phyloP scores from a whole-genome alignment of 1,140 invertebrate genomes.

The Copidosoma floridanum region DNA sequence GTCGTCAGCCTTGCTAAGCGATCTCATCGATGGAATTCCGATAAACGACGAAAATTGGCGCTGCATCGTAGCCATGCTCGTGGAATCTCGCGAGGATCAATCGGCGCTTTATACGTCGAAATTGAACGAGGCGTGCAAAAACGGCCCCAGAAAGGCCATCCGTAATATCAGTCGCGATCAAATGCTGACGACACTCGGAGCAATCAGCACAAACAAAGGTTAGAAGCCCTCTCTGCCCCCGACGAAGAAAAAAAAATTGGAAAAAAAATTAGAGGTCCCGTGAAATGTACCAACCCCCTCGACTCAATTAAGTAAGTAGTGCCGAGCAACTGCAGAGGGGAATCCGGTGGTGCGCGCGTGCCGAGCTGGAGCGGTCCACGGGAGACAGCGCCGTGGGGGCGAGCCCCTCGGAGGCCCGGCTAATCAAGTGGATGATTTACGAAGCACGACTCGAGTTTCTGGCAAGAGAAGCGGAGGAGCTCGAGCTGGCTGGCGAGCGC shows the following conservation, averaged over 20 bases:
- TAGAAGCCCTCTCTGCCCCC: too few relatives aligned
- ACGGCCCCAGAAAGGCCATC: constrained; percentile 34
- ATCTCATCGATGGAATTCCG: too few relatives aligned
- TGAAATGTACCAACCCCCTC: too few relatives aligned
- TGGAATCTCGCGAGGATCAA: constrained; percentile 35
- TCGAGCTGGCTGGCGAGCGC: constrained; percentile 29
- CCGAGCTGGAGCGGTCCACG: neutral
- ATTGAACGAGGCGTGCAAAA: constrained; percentile 35
- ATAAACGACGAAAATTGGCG: constrained; percentile 47
- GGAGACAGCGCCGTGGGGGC: neutral
- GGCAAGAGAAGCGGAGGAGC: constrained; percentile 24
- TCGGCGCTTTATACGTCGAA: constrained; percentile 28
- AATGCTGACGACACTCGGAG: too few relatives aligned
- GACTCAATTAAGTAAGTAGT: too few relatives aligned
- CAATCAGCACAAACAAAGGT: too few relatives aligned
- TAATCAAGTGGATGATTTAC: constrained; percentile 47
- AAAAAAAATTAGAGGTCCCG: too few relatives aligned
- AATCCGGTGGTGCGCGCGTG: neutral
- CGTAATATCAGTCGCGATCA: constrained; percentile 23
- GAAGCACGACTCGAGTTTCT: constrained; percentile 37
- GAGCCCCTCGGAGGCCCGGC: neutral
- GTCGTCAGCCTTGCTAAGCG: too few relatives aligned
- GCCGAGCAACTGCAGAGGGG: neutral
- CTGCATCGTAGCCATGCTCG: constrained; percentile 41
- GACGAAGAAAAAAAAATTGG: too few relatives aligned